Percentiles rank a stretch among this genome's conserved stretches.
These are phyloP conservation scores for Coracias cyanogaster DNA, from an alignment of 2,797 vertebrate genomes.

Conservation along the genomic window DNA sequence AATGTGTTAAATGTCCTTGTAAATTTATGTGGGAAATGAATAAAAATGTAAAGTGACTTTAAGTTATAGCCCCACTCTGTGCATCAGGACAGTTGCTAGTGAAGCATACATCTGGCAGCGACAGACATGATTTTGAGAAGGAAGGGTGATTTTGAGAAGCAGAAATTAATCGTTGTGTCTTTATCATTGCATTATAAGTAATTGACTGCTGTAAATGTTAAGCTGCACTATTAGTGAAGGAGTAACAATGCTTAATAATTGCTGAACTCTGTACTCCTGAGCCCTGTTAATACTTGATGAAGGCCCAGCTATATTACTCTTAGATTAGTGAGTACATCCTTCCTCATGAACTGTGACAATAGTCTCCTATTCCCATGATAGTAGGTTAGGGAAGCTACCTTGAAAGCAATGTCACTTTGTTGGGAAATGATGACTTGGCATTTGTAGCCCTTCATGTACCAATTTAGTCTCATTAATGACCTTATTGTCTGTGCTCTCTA, in stretches of 20 bases:
- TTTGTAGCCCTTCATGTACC: neutral
- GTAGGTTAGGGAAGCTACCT: neutral
- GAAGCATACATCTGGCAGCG: neutral
- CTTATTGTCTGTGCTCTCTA: slow-evolving; percentile 2
- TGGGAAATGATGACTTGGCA: slow-evolving; percentile 26
- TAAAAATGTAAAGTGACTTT: slow-evolving; percentile 20
- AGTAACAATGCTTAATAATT: slow-evolving; percentile 43
- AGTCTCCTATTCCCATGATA: neutral
- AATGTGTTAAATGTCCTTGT: neutral
- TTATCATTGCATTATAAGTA: slow-evolving; percentile 11
- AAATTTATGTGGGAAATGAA: neutral
- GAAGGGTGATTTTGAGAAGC: neutral
- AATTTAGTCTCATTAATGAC: slow-evolving; percentile 23
- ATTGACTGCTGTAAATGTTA: slow-evolving; percentile 2
- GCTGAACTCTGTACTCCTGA: slow-evolving; percentile 28
- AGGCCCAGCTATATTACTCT: slow-evolving; percentile 13
- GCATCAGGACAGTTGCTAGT: neutral
- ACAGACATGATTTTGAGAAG: neutral
- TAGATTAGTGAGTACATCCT: slow-evolving; percentile 30
- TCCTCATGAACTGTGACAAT: neutral
- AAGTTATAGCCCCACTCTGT: neutral
- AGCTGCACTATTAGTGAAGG: slow-evolving; percentile 20
- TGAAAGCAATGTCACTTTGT: slow-evolving; percentile 10
- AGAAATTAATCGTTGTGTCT: slow-evolving; percentile 29
- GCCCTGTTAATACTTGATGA: slow-evolving; percentile 12